Evolutionary conservation across 64 coral and sea anemone species (phyloP).

Genomic region (Montipora efflorescens): DNA sequence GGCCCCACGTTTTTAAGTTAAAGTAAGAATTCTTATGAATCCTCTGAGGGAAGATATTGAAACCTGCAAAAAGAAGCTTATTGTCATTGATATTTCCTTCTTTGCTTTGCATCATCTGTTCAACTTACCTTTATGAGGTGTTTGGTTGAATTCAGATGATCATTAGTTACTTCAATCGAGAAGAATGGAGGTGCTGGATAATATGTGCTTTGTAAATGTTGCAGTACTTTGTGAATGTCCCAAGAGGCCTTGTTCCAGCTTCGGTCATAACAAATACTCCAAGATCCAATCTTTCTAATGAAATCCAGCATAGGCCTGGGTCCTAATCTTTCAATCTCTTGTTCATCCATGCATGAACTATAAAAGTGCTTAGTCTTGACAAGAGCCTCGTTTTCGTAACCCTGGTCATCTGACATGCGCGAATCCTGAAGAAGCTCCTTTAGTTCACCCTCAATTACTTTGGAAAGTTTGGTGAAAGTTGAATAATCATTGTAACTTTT

Average conservation of each 20-base stretch:
- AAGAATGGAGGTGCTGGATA: conserved; percentile 96
- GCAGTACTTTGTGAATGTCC: conserved; percentile 80
- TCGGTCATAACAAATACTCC: conserved; percentile 80
- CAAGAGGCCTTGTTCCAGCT: conserved; percentile 84
- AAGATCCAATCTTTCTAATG: conserved; percentile 88
- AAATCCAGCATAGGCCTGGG: conserved; percentile 77
- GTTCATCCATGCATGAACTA: conserved; percentile 78
- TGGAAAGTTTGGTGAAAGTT: conserved; percentile 86
- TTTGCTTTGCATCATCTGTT: background rate
- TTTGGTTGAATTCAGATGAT: conserved; percentile 97
- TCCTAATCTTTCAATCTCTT: conserved; percentile 83
- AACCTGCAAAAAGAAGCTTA: no score
- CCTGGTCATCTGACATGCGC: conserved; percentile 43
- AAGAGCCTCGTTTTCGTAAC: conserved; percentile 77
- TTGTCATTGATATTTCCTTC: no score
- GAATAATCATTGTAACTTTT: conserved; percentile 95
- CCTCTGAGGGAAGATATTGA: no score
- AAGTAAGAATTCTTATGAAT: no score
- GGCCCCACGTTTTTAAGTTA: no score
- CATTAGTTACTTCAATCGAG: conserved; percentile 97
- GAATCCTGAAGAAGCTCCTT: conserved; percentile 50
- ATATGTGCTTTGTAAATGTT: conserved; percentile 80
- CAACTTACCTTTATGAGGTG: conserved; percentile 91
- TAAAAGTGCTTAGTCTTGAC: conserved; percentile 85
- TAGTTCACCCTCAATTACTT: conserved; percentile 79